Percentiles rank a stretch among this genome's conserved stretches.
Conservation (phyloP, 1,140 invertebrate genomes). For the Drosophila equinoxialis region DNA sequence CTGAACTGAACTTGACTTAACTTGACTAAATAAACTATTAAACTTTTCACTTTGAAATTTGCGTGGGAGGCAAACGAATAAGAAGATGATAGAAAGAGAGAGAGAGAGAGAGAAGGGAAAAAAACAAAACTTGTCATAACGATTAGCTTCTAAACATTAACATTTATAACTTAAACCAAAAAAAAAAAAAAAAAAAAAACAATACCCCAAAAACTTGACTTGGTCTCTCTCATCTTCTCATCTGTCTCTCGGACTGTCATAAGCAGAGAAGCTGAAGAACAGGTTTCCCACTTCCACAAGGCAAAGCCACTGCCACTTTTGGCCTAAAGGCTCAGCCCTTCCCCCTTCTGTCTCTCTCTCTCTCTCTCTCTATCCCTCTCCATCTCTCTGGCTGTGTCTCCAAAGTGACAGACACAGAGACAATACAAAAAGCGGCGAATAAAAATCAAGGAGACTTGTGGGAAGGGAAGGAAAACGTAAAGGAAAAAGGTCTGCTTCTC, state of each 20-base stretch:
- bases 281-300: slow-evolving; percentile 5
- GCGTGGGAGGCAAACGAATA: neutral
- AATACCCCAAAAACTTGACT: slow-evolving; percentile 7
- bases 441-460: slow-evolving; percentile 3
- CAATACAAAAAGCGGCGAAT: slow-evolving; percentile 18
- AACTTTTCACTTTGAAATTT: slow-evolving; percentile 7
- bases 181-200: neutral
- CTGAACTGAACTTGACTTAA: neutral
- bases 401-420: slow-evolving; percentile 13
- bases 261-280: slow-evolving; percentile 14
- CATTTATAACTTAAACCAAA: slow-evolving; percentile 18
- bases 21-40: slow-evolving; percentile 5
- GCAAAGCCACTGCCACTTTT: slow-evolving; percentile 3
- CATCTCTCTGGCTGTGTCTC: neutral
- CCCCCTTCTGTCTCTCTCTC: neutral
- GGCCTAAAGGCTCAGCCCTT: slow-evolving; percentile 4
- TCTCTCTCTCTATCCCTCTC: neutral
- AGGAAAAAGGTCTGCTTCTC: slow-evolving; percentile 17
- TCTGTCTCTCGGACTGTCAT: slow-evolving; percentile 11
- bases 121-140: slow-evolving; percentile 5
- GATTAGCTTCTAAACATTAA: slow-evolving; percentile 21
- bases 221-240: slow-evolving; percentile 9
- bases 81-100: neutral
- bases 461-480: neutral
- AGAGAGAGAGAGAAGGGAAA: too few relatives aligned